Base-by-base conservation (phyloP, 2,113 vertebrate genomes). In the Uria lomvia region DNA sequence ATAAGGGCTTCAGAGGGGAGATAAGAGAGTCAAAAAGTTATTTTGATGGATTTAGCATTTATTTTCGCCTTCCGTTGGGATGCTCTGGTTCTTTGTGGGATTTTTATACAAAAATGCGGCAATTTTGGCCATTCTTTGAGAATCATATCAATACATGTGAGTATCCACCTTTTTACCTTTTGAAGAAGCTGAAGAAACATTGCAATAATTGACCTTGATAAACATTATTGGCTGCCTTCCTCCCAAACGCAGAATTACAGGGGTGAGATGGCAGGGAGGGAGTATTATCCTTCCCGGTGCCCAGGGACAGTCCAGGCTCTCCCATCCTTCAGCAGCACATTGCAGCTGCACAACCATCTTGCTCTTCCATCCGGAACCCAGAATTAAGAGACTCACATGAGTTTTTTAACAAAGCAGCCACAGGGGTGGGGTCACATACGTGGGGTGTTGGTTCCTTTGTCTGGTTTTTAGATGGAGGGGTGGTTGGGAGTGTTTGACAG, bases 81-180 rank as follows among this genome's bases (percentile, higher is more conserved):
- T 12, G 15, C 4, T 0, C 0, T 49, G 5, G n/a, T 71, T 50
- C n/a, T 65, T 22, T 49, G 23, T 13, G 32, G 8, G 18, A 40
- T 11, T 58, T 67, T 62, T 76, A 42, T 34, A 10, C 5, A 62
- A 2, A 52, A 4, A 14, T 29, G 10, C 56, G 29, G 21, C 47
- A 3, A 19, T 70, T 79, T 38, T 68, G 15, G 12, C 23, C 9
- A 6, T 74, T 63, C 42, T 40, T 67, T 68, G 34, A 78, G 42
- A 63, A 68, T 45, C 10, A n/a, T 47, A 45, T 6, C 0, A 0
- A 52, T 68, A 23, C 2, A 5, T 53, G 11, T 14, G 21, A 65
- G 11, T 29, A 80, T 42, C 17, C 29, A 58, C 6, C 1, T 26
- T 26, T 36, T 70, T 47, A 15, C 3, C 5, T 65, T 72, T 52